Evolutionary conservation across 2,113 vertebrate genomes (phyloP).

Genomic region (Lepidothrix coronata): DNA sequence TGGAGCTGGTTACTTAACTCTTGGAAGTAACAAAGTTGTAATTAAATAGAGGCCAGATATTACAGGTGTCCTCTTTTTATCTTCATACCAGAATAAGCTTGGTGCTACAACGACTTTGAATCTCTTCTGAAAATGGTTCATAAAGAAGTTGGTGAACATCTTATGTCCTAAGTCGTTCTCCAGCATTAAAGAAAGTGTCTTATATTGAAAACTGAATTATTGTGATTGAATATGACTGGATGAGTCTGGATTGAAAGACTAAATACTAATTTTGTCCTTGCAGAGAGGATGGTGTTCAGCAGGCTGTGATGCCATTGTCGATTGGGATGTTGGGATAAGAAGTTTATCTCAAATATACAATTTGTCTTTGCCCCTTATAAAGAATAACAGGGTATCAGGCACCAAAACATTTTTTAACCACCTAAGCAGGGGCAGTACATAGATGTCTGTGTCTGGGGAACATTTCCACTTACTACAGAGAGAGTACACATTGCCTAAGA

Average conservation of each 20-base stretch:
- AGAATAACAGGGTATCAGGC: background rate
- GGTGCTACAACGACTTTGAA: background rate
- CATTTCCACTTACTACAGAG: background rate
- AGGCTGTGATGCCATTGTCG: background rate
- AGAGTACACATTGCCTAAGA: background rate
- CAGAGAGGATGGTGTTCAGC: background rate
- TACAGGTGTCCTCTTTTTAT: background rate
- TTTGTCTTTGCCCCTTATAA: background rate
- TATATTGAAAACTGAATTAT: background rate
- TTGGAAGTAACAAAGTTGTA: background rate
- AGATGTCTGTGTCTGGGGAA: background rate
- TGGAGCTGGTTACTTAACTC: background rate
- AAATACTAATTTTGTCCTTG: background rate
- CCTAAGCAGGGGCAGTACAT: background rate
- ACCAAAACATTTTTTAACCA: background rate
- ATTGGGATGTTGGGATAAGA: background rate
- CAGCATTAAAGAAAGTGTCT: background rate
- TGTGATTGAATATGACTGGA: background rate
- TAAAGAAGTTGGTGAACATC: background rate
- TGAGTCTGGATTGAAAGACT: background rate
- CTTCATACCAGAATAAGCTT: rapidly evolving
- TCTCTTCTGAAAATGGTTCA: background rate
- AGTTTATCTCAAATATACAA: background rate
- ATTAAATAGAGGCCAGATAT: background rate
- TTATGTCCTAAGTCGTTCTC: background rate